phyloP scores from a whole-genome alignment of 2,113 vertebrate genomes.

The Oplegnathus fasciatus region DNA sequence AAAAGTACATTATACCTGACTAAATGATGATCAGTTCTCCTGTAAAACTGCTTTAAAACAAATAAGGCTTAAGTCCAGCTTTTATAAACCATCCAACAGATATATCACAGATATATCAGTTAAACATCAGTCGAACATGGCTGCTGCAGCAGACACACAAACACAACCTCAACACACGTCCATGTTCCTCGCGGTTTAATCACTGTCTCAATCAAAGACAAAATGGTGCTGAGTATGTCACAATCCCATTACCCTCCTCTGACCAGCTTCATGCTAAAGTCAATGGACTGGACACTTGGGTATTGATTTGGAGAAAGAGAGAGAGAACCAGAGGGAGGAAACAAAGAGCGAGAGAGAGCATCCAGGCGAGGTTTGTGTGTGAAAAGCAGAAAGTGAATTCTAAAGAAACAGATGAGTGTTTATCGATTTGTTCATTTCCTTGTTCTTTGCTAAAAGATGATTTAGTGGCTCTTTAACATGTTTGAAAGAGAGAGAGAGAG shows the following conservation, averaged over 20 bases:
- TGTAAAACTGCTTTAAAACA: too few relatives aligned
- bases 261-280: constrained; percentile 48
- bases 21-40: too few relatives aligned
- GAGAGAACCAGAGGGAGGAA: neutral
- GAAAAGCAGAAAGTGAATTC: constrained; percentile 32
- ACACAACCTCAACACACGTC: neutral
- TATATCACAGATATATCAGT: neutral
- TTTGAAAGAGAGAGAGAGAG: constrained; percentile 3
- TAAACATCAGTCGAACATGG: neutral
- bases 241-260: constrained; percentile 59
- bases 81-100: neutral
- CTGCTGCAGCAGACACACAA: neutral
- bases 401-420: constrained; percentile 56
- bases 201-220: constrained; percentile 28
- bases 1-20: neutral
- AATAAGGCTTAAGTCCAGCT: neutral
- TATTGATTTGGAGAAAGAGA: constrained; percentile 48
- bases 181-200: constrained; percentile 13
- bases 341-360: neutral
- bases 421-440: constrained; percentile 66
- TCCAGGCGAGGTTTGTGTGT: constrained; percentile 3
- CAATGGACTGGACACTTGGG: constrained; percentile 48
- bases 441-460: constrained; percentile 41
- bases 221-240: constrained; percentile 51
- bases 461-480: constrained; percentile 56